phyloP scores from a whole-genome alignment of 2,888 invertebrate species.

The Pachycephus smyrnensis region DNA sequence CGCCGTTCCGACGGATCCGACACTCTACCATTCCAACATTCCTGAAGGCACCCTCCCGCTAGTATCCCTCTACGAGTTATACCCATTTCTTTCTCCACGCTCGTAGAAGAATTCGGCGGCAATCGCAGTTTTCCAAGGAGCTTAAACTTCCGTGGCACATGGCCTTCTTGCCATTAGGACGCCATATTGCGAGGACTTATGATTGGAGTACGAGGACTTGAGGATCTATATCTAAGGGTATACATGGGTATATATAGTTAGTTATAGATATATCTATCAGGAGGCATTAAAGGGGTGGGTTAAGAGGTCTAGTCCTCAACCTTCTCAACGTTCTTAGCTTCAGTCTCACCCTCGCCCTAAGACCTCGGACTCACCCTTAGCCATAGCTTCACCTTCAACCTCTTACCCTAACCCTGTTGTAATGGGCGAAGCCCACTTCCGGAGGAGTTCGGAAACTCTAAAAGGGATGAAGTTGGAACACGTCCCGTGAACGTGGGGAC shows the following conservation, averaged over 20 bases:
- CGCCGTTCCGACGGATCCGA: too few species aligned
- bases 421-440: constrained; percentile 24
- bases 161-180: constrained; percentile 18
- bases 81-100: not conserved
- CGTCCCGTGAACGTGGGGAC: constrained; percentile 37
- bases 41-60: too few species aligned
- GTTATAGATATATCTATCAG: not conserved
- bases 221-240: not conserved
- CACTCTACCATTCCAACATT: too few species aligned
- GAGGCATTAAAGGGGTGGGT: not conserved
- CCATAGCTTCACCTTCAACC: constrained; percentile 7
- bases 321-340: too few species aligned
- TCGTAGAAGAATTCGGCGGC: not conserved
- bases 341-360: too few species aligned
- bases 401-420: constrained; percentile 20
- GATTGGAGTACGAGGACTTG: not conserved
- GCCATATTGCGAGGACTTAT: constrained; percentile 19
- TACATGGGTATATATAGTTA: not conserved
- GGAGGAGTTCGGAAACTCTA: constrained; percentile 34
- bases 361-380: not conserved
- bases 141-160: constrained; percentile 8
- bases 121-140: not conserved
- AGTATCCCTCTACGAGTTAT: too few species aligned
- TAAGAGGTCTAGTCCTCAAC: not conserved
- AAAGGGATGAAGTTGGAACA: constrained; percentile 40